Evolutionary conservation across 1,140 invertebrate genomes (phyloP).

Genomic region (Tetraneura akinire): DNA sequence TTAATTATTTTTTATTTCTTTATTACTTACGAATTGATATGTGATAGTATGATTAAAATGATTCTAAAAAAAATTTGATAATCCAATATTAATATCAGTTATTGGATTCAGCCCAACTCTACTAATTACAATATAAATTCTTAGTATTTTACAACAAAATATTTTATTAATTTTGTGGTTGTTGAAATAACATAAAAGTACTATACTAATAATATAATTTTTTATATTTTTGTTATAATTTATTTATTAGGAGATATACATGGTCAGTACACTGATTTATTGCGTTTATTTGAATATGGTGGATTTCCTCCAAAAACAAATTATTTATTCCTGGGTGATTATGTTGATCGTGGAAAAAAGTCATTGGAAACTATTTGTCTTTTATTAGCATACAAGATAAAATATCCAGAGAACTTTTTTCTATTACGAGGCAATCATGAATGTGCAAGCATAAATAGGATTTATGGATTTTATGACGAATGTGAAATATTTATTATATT

Average conservation of each 20-base stretch:
- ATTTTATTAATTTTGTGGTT: neutral
- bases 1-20: too few relatives aligned
- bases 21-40: too few relatives aligned
- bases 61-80: too few relatives aligned
- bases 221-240: neutral
- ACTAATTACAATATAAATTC: too few relatives aligned
- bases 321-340: constrained; percentile 94
- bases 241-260: constrained; percentile 87
- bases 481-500: constrained; percentile 64
- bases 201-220: neutral
- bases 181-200: neutral
- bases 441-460: constrained; percentile 91
- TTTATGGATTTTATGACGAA: constrained; percentile 97
- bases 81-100: too few relatives aligned
- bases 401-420: constrained; percentile 89
- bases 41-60: too few relatives aligned
- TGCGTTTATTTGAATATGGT: constrained; percentile 98
- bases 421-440: constrained; percentile 82
- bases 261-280: constrained; percentile 97
- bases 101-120: too few relatives aligned
- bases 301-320: constrained; percentile 99
- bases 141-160: too few relatives aligned
- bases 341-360: constrained; percentile 84
- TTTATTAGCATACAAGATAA: constrained; percentile 94
- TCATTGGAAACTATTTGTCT: constrained; percentile 90